phyloP scores from a whole-genome alignment of 2,113 vertebrate genomes.

The Alosa alosa region DNA sequence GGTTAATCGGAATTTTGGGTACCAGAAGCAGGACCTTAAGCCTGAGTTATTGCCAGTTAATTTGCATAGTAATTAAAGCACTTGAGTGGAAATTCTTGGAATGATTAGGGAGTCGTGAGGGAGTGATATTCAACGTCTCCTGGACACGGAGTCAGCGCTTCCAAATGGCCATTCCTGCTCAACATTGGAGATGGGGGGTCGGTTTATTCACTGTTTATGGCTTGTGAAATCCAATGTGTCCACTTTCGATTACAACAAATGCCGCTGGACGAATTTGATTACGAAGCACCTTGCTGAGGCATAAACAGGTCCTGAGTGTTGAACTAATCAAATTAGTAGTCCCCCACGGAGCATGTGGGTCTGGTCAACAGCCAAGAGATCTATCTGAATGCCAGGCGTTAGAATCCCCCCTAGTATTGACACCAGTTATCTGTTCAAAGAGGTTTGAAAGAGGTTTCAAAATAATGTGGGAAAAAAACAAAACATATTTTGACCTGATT shows the following conservation, averaged over 20 bases:
- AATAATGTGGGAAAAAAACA: background rate
- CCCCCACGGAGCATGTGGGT: constrained; percentile 31
- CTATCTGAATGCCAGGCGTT: constrained; percentile 53
- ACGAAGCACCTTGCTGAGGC: constrained; percentile 33
- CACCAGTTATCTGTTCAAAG: constrained; percentile 36
- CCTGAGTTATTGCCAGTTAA: constrained; percentile 19
- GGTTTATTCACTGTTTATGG: constrained; percentile 19
- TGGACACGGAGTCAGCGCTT: background rate
- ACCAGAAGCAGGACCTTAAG: background rate
- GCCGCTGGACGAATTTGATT: constrained; percentile 42
- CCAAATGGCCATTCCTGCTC: background rate
- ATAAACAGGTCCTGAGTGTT: constrained; percentile 32
- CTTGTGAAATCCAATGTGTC: constrained; percentile 16
- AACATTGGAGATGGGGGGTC: background rate
- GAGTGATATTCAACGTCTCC: background rate
- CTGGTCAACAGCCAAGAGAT: constrained; percentile 62
- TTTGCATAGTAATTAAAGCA: constrained; percentile 44
- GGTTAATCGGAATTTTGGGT: background rate
- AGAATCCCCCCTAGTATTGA: constrained; percentile 23
- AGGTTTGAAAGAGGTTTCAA: background rate
- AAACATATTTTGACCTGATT: background rate
- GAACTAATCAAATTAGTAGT: constrained; percentile 34
- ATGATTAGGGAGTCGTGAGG: constrained; percentile 17
- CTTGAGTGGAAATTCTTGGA: constrained; percentile 33
- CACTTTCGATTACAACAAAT: constrained; percentile 33